Percentiles rank a stretch among this genome's conserved stretches.
These are phyloP conservation scores for Ciconia boyciana DNA, from an alignment of 2,113 vertebrate genomes.

Conservation along the genomic window DNA sequence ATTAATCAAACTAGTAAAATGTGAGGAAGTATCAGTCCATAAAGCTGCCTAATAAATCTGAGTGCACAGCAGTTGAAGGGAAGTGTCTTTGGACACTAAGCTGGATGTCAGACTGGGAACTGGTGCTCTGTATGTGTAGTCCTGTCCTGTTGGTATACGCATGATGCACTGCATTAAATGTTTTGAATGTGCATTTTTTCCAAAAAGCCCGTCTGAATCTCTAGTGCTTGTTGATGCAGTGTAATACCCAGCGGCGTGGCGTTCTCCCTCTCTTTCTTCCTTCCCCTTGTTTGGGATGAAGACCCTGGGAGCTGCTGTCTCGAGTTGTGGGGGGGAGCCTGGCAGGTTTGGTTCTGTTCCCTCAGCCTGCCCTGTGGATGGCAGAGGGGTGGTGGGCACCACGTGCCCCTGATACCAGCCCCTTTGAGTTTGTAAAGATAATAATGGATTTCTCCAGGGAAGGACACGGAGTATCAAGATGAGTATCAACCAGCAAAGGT, in stretches of 20 bases:
- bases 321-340: fast-evolving
- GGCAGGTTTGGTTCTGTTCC: neutral
- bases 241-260: fast-evolving
- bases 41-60: conserved; percentile 15
- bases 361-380: neutral
- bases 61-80: neutral
- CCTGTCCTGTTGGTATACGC: neutral
- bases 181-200: neutral
- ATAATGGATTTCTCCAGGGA: neutral
- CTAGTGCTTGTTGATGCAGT: fast-evolving
- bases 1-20: conserved; percentile 30
- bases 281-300: neutral
- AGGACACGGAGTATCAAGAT: neutral
- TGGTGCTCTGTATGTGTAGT: neutral
- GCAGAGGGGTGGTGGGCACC: neutral
- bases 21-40: conserved; percentile 26
- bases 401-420: neutral
- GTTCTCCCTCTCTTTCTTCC: neutral
- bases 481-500: neutral
- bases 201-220: neutral
- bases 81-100: neutral
- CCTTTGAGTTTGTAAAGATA: neutral
- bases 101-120: neutral
- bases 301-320: neutral
- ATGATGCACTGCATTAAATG: neutral